A percentile compares a stretch with the other conserved stretches of the same genome.
These are phyloP conservation scores for Drosophila bocqueti DNA, from an alignment of 1,140 invertebrate genomes.

Conservation along the genomic window DNA sequence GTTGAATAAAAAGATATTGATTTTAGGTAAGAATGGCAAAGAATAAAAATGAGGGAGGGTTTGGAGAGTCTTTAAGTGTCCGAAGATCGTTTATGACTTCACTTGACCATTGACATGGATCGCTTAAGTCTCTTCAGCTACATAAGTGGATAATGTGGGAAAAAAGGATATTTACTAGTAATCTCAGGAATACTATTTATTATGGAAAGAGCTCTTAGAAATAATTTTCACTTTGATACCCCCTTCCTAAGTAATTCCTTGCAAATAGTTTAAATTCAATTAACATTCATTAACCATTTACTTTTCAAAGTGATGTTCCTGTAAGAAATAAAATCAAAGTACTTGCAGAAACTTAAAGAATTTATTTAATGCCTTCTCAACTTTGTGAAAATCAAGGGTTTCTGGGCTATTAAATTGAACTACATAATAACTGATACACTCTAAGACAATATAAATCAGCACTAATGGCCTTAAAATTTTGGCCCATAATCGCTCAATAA, in stretches of 20 bases:
- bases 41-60: slow-evolving; percentile 9
- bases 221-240: background rate
- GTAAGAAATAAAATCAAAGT: background rate
- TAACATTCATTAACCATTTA: background rate
- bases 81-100: slow-evolving; percentile 17
- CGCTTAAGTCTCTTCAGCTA: background rate
- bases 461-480: background rate
- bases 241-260: background rate
- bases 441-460: slow-evolving; percentile 3
- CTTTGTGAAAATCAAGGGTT: background rate
- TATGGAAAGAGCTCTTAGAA: background rate
- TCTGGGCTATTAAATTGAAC: background rate
- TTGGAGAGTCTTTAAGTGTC: background rate
- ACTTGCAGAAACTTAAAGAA: too few relatives aligned
- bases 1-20: slow-evolving; percentile 2
- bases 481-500: background rate
- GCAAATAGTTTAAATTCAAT: background rate
- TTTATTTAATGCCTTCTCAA: background rate
- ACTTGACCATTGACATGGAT: slow-evolving; percentile 14
- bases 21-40: slow-evolving; percentile 15
- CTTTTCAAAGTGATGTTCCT: background rate
- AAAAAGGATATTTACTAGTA: slow-evolving; percentile 5
- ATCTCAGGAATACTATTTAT: background rate
- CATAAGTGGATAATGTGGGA: slow-evolving; percentile 24
- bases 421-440: background rate